These are phyloP conservation scores for Molossus alvarezi DNA, from an alignment of 2,797 vertebrate genomes.

Conservation along the genomic window DNA sequence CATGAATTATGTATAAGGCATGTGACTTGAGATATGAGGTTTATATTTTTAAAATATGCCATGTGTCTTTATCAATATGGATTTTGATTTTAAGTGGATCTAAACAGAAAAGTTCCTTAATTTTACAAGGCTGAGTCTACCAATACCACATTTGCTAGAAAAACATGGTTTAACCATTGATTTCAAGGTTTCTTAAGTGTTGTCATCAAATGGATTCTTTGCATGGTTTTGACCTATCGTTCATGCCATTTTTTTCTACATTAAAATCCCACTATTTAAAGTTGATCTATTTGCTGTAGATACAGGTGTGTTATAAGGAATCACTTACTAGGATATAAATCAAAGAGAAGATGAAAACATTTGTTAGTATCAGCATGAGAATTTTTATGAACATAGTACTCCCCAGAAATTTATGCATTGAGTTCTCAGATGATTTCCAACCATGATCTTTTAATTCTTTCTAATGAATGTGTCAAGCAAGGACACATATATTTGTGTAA, in stretches of 20 bases:
- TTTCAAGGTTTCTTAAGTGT: constrained; percentile 60
- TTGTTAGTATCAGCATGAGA: not conserved
- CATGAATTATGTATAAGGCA: not conserved
- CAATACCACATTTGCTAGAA: not conserved
- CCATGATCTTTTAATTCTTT: constrained; percentile 29
- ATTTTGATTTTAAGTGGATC: not conserved
- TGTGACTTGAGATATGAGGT: not conserved
- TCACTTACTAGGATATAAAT: not conserved
- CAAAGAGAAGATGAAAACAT: not conserved
- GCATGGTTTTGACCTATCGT: not conserved
- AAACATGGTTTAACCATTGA: not conserved
- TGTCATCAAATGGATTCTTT: not conserved
- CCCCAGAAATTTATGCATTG: not conserved
- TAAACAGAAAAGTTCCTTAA: not conserved
- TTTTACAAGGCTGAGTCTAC: not conserved
- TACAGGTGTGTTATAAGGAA: not conserved
- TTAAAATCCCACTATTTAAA: constrained; percentile 61
- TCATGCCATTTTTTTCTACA: constrained; percentile 24
- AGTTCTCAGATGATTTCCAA: constrained; percentile 36
- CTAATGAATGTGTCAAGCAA: not conserved
- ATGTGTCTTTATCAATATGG: not conserved
- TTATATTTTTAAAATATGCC: not conserved
- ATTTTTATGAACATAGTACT: not conserved
- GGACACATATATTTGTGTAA: not conserved
- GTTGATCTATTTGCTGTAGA: constrained; percentile 13